Evolutionary conservation across 2,797 vertebrate genomes (phyloP).

Genomic region (Chaetophractus vellerosus): DNA sequence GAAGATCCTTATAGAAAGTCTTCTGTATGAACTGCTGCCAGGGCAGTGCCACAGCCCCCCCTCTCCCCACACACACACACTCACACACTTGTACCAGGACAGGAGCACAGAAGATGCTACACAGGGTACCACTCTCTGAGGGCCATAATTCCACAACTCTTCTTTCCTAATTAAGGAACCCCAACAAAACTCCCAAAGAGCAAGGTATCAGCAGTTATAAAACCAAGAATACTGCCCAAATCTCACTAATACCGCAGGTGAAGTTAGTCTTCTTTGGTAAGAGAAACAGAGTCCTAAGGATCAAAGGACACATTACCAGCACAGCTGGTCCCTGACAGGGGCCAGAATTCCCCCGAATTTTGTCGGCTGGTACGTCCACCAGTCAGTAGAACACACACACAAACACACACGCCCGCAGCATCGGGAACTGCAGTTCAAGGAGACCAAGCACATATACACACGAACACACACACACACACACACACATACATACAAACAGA

Average conservation of each 20-base stretch:
- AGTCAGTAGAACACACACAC: slow-evolving; percentile 51
- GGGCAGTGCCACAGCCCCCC: neutral
- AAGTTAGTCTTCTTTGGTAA: slow-evolving; percentile 50
- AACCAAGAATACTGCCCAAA: neutral
- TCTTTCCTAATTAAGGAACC: slow-evolving; percentile 55
- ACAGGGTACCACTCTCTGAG: neutral
- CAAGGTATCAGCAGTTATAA: slow-evolving; percentile 20
- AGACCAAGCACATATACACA: slow-evolving; percentile 55
- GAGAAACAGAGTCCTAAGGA: slow-evolving; percentile 39
- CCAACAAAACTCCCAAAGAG: slow-evolving; percentile 66
- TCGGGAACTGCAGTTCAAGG: slow-evolving; percentile 69
- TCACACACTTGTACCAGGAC: neutral
- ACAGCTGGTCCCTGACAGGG: slow-evolving; percentile 26
- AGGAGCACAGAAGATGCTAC: slow-evolving; percentile 56
- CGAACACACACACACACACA: slow-evolving; percentile 4
- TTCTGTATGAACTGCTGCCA: slow-evolving; percentile 56
- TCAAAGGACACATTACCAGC: slow-evolving; percentile 40
- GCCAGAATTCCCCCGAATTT: slow-evolving; percentile 75
- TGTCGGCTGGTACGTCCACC: neutral
- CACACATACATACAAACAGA: neutral
- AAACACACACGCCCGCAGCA: slow-evolving; percentile 75
- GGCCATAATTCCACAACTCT: slow-evolving; percentile 67
- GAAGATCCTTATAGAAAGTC: slow-evolving; percentile 71
- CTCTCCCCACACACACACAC: neutral
- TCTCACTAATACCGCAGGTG: neutral